phyloP scores from a whole-genome alignment of 2,797 vertebrate genomes.

The Lagorchestes hirsutus region DNA sequence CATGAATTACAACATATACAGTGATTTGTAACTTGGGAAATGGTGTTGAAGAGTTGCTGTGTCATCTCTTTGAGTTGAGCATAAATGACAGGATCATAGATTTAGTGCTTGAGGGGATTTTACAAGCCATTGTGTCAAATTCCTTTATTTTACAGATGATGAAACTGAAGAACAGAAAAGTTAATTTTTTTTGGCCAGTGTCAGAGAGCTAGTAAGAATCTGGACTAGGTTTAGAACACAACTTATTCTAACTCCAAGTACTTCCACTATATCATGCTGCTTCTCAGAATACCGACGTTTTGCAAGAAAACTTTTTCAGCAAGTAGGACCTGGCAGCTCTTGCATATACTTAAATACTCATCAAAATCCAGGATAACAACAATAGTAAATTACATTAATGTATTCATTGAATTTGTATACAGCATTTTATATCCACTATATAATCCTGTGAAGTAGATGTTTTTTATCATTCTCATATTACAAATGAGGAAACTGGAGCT shows the following conservation, averaged over 20 bases:
- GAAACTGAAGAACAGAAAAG: not conserved
- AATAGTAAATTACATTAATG: not conserved
- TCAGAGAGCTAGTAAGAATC: not conserved
- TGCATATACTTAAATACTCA: not conserved
- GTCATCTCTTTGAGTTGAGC: not conserved
- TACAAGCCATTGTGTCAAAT: not conserved
- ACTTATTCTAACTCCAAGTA: not conserved
- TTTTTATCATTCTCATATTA: not conserved
- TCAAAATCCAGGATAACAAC: not conserved
- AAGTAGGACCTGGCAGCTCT: not conserved
- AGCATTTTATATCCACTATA: not conserved
- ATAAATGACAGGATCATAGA: not conserved
- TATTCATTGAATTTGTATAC: not conserved
- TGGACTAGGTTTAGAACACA: not conserved
- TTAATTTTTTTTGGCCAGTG: not conserved
- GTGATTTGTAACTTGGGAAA: not conserved
- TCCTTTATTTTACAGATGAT: not conserved
- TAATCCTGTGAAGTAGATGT: not conserved
- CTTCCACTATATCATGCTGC: not conserved
- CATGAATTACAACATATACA: not conserved
- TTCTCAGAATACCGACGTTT: not conserved
- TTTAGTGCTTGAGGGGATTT: too few relatives aligned
- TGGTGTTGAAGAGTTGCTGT: not conserved
- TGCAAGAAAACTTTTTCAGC: not conserved
- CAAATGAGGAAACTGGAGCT: not conserved